phyloP scores from a whole-genome alignment of 1,140 invertebrate species.

The Trachymyrmex cornetzi region DNA sequence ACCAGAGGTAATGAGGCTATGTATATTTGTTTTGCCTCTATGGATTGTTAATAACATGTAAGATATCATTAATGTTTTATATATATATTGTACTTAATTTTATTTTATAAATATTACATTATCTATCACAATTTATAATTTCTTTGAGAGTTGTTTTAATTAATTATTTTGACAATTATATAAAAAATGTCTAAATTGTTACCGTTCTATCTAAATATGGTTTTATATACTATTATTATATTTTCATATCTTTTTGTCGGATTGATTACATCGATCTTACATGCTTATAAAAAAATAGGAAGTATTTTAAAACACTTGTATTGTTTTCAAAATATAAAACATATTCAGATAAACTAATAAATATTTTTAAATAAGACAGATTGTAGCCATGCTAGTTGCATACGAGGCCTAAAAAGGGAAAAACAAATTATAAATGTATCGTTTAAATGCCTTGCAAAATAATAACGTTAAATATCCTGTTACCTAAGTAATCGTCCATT shows the following conservation, averaged over 20 bases:
- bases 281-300: background rate
- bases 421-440: background rate
- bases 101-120: constrained; percentile 29
- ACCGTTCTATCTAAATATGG: background rate
- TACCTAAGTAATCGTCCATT: constrained; percentile 98
- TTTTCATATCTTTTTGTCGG: background rate
- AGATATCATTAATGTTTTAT: constrained; percentile 23
- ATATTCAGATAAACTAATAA: background rate
- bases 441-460: background rate
- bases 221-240: constrained; percentile 25
- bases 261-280: background rate
- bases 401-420: constrained; percentile 74
- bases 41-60: constrained; percentile 20
- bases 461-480: constrained; percentile 59
- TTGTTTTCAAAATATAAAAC: constrained; percentile 23
- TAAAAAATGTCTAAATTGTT: background rate
- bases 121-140: constrained; percentile 1
- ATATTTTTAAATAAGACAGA: background rate
- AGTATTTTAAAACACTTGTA: background rate
- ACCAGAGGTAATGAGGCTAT: background rate
- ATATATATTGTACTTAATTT: constrained; percentile 24
- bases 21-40: constrained; percentile 1
- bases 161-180: background rate
- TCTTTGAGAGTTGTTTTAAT: background rate
- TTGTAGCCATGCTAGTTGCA: constrained; percentile 64